Percentiles rank a stretch among this genome's conserved stretches.
These are phyloP conservation scores for Cichladusa arquata DNA, from an alignment of 2,113 vertebrate genomes.

Conservation along the genomic window DNA sequence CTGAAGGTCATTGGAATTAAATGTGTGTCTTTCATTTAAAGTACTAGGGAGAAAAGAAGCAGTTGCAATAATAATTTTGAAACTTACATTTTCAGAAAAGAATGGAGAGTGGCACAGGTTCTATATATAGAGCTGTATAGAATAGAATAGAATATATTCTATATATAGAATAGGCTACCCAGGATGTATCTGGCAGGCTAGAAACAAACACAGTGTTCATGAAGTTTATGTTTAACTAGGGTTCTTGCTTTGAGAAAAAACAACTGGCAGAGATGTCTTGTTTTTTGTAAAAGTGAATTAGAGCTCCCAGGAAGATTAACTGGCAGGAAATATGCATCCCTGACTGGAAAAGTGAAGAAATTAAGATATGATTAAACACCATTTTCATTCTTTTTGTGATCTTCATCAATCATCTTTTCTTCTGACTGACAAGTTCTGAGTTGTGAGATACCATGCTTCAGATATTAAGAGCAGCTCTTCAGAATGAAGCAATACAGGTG, in stretches of 20 bases:
- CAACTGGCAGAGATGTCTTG: rapidly evolving
- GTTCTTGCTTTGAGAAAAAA: not conserved
- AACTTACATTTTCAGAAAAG: not conserved
- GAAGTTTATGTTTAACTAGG: not conserved
- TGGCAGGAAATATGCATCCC: not conserved
- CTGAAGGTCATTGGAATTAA: not conserved
- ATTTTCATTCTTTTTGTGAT: not conserved
- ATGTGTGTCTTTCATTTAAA: not conserved
- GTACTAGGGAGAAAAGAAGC: not conserved
- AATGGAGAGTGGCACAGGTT: not conserved
- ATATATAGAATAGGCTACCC: not conserved
- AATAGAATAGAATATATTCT: not conserved
- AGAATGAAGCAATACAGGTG: not conserved
- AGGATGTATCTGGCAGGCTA: not conserved
- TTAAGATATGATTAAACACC: not conserved
- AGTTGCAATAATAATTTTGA: not conserved
- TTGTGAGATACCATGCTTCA: not conserved
- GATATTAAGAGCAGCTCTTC: not conserved
- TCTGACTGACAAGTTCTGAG: not conserved
- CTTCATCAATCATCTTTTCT: not conserved
- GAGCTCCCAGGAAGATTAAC: not conserved
- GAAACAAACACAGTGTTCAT: not conserved
- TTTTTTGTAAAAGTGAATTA: not conserved
- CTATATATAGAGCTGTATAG: not conserved
- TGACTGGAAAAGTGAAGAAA: not conserved